Conservation (phyloP, 2,113 vertebrate species). For the Sinocyclocheilus grahami region DNA sequence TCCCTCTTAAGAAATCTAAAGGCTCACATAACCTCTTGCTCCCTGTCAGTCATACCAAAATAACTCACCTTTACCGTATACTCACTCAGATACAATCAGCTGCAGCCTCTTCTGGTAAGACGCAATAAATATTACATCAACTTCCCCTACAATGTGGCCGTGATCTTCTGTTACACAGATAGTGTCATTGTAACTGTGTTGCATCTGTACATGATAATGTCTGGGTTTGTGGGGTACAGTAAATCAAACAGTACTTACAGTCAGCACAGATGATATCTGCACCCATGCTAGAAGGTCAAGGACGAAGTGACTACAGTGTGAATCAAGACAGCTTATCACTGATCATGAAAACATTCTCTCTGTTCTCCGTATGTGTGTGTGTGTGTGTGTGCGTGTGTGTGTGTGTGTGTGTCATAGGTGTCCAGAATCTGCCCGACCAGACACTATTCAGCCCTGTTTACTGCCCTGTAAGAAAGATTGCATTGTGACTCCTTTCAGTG, state of each 20-base stretch:
- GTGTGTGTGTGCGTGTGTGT: slow-evolving; percentile 16
- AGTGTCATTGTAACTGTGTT: neutral
- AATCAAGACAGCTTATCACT: slow-evolving; percentile 55
- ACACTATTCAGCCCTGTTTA: slow-evolving; percentile 78
- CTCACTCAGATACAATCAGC: slow-evolving; percentile 2
- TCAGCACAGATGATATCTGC: slow-evolving; percentile 23
- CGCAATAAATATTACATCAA: neutral
- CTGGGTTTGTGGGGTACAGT: slow-evolving; percentile 26
- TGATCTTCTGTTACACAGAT: slow-evolving; percentile 13
- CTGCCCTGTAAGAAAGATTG: slow-evolving; percentile 90
- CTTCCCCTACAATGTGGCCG: neutral
- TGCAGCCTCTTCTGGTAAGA: neutral
- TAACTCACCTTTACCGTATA: slow-evolving; percentile 35
- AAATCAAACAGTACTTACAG: neutral
- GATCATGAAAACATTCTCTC: slow-evolving; percentile 35
- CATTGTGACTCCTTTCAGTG: slow-evolving; percentile 90
- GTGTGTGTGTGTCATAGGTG: slow-evolving; percentile 76
- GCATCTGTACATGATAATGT: slow-evolving; percentile 8
- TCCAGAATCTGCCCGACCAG: slow-evolving; percentile 83
- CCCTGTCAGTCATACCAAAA: neutral
- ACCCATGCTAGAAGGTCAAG: slow-evolving; percentile 57
- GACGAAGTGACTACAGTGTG: slow-evolving; percentile 47
- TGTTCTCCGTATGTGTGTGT: slow-evolving; percentile 33
- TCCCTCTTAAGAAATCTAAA: neutral
- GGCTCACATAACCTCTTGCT: neutral